Conservation (phyloP, 35 echinoderm and acorn worm species). For the Strongylocentrotus purpuratus region DNA sequence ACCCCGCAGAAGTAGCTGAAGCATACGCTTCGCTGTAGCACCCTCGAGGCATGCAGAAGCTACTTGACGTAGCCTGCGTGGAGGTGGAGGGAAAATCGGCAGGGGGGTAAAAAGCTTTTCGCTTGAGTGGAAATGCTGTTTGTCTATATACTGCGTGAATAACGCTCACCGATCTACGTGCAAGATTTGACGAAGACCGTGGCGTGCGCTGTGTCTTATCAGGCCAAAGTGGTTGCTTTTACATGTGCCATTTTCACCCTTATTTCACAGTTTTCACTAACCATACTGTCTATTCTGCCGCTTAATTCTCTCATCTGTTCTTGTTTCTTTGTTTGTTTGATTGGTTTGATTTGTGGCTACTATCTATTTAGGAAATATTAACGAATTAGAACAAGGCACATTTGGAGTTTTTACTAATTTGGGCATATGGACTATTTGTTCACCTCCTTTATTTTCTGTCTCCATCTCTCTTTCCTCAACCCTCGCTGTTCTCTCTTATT, state of each 20-base stretch:
- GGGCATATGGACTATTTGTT: no score
- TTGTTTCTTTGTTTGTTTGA: no score
- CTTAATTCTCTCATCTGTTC: no score
- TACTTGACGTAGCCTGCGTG: neutral
- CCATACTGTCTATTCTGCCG: no score
- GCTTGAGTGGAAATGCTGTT: neutral
- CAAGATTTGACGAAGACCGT: neutral
- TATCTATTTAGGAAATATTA: no score
- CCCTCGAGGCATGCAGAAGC: neutral
- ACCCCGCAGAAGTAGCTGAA: no score
- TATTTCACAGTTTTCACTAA: no score
- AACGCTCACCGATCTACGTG: neutral
- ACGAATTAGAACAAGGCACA: no score
- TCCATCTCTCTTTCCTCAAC: neutral
- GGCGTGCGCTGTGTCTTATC: neutral
- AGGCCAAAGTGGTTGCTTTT: neutral
- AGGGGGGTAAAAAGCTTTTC: neutral
- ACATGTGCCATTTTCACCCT: no score
- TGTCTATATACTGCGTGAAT: neutral
- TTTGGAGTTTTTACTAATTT: no score
- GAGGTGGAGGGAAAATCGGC: neutral
- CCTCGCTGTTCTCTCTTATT: neutral
- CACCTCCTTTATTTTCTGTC: neutral
- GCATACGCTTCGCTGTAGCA: neutral
- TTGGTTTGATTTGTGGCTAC: no score